Evolutionary conservation across 2,113 vertebrate genomes (phyloP), one percentile per base, ranked within the genome.

Genomic region (Trogon surrucura): DNA sequence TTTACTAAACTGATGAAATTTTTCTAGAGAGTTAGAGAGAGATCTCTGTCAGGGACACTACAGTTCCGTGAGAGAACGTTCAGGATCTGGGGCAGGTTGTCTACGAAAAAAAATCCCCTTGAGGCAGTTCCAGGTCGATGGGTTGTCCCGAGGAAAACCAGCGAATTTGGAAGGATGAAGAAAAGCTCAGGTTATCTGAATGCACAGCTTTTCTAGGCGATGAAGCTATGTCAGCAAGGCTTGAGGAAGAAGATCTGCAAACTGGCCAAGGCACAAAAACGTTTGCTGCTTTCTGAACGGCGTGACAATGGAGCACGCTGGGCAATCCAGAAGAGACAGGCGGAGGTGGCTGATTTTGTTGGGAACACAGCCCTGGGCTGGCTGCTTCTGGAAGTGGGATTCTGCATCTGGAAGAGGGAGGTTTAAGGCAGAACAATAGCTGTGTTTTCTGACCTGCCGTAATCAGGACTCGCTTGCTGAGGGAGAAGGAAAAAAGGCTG

Each of bases 401-500:
- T 78, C 81, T 91, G 77, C 81, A 82, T 85, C 70, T 94, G 93
- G 86, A 95, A 87, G 80, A 72, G 82, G 87, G 85, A 95, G 80
- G 78, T 93, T 83, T 94, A 79, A 82, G 79, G 54, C 78, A 95
- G 94, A 97, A 97, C 89, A 97, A 96, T 66, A 87, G 72, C 53
- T 62, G 27, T 0, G 0, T 71, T 67, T 95, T 92, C 75, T 89
- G 94, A 93, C 88, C 94, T 96, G 92, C 91, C 1, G 0, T 69
- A 91, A 85, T 72, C 81, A 91, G 82, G 73, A 75, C 66, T 80
- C 23, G 78, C 93, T 96, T 96, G 91, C 97, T 96, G 97, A 82
- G 95, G 91, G 56, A 90, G 71, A 95, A 96, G 53, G 85, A 95
- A 41, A 91, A 95, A 92, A 85, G 50, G 60, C 91, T 96, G 97